Base-by-base conservation (phyloP, 2,113 vertebrate species). In the Fulica atra region DNA sequence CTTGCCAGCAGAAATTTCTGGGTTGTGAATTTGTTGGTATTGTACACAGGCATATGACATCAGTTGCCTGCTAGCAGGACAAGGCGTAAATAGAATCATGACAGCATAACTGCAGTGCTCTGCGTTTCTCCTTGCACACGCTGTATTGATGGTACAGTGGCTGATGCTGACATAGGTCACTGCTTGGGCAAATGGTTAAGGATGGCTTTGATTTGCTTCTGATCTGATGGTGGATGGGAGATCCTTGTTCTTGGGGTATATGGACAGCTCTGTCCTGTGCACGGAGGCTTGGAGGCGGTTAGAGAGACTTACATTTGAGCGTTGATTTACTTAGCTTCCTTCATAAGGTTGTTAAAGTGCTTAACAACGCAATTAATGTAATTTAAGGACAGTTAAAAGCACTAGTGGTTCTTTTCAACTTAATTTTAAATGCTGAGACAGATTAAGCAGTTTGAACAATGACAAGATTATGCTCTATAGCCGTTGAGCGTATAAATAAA, bases 381-480 rank as follows among this genome's bases (percentile, higher is more conserved):
- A 94, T 96, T 96, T 95, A 96, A 95, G 79, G 91, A 82, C 86
- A 90, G 91, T 95, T 96, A 96, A 95, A 93, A 92, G 91, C 89
- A 94, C 65, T 86, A 86, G 79, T 97, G 87, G 88, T 94, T 96
- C 72, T 94, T 96, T 92, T 93, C 93, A 96, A 93, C 85, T 92
- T 79, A 86, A 86, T 93, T 96, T 95, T 87, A 96, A 96, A 94
- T 86, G 86, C 88, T 81, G 83, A 86, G 94, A 42, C 93, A 83
- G 83, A 94, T 94, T 72, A 92, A 95, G 86, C 80, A 89, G 76
- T 92, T 93, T 89, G 84, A 91, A 81, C 94, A 83, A 63, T 33
- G 90, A 74, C 80, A 50, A 68, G 66, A 59, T 88, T 63, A 76
- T 50, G 85, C 46, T 95, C 56, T 66, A 10, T 71, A 78, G 61